Conservation (phyloP, 2,113 vertebrate genomes). For the Clupea harengus region DNA sequence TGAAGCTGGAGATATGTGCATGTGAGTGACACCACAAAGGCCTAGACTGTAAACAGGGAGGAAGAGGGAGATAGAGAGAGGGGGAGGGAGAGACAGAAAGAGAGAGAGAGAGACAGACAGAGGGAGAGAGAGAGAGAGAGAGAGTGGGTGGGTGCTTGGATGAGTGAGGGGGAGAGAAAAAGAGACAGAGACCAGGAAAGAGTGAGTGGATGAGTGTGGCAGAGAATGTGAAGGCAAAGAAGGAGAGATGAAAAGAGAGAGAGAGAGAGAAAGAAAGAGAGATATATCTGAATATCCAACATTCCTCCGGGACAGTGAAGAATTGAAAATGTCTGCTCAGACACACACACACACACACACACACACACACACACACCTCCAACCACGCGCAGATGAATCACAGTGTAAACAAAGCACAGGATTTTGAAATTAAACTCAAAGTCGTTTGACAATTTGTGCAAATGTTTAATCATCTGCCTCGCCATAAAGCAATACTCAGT, state of each 20-base stretch:
- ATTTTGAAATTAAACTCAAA: slow-evolving; percentile 44
- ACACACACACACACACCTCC: background rate
- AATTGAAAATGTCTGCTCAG: slow-evolving; percentile 8
- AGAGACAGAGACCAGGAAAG: background rate
- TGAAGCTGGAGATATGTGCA: slow-evolving; percentile 20
- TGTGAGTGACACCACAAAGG: slow-evolving; percentile 27
- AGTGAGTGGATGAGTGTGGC: background rate
- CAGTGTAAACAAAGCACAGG: slow-evolving; percentile 22
- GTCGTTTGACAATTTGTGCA: slow-evolving; percentile 50
- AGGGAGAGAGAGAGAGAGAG: background rate
- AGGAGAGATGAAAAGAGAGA: slow-evolving; percentile 3
- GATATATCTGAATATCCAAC: background rate
- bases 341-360: slow-evolving; percentile 22
- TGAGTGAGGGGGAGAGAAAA: background rate
- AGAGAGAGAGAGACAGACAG: background rate
- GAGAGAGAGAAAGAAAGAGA: background rate
- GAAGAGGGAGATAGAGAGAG: background rate
- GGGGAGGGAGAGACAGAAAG: background rate
- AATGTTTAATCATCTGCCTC: slow-evolving; percentile 60
- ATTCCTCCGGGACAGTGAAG: background rate
- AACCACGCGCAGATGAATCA: slow-evolving; percentile 25
- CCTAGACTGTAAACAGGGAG: background rate
- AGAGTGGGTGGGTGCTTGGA: background rate
- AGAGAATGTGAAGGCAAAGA: background rate
- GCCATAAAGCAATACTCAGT: slow-evolving; percentile 48